Evolutionary conservation across 2,888 invertebrate species (phyloP).

Genomic region (Agrotis puta): DNA sequence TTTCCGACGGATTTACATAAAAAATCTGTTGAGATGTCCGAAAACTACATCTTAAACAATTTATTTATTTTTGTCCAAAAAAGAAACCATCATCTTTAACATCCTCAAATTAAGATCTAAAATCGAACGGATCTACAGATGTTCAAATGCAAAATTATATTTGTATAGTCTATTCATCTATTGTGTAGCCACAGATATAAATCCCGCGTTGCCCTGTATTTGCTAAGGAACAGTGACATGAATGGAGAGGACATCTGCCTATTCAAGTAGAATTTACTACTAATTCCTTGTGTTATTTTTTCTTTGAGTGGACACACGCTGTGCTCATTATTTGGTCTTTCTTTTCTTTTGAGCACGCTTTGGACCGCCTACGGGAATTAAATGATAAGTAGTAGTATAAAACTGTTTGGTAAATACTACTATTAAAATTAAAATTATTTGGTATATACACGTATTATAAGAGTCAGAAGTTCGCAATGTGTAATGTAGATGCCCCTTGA

Average conservation of each 20-base stretch:
- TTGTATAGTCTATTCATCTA: conserved; percentile 32
- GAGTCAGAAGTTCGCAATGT: not conserved
- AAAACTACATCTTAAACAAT: conserved; percentile 39
- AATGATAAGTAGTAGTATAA: conserved; percentile 12
- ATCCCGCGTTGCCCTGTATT: conserved; percentile 58
- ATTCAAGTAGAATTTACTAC: conserved; percentile 64
- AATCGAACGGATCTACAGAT: not conserved
- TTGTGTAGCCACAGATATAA: conserved; percentile 55
- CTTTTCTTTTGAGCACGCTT: conserved; percentile 42
- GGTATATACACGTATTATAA: too few relatives aligned
- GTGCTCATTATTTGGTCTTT: conserved; percentile 46
- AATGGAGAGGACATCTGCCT: conserved; percentile 61
- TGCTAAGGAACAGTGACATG: conserved; percentile 57
- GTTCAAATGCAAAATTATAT: conserved; percentile 19
- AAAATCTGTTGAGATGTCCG: conserved; percentile 44
- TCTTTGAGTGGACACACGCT: conserved; percentile 67
- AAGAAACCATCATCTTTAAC: conserved; percentile 5
- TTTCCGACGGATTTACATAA: conserved; percentile 52
- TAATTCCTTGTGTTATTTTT: conserved; percentile 62
- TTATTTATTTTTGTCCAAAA: not conserved
- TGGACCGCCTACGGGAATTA: conserved; percentile 49
- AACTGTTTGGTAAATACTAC: not conserved
- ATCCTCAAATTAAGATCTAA: not conserved
- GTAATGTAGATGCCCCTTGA: not conserved
- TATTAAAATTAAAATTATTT: too few relatives aligned